phyloP scores from a whole-genome alignment of 2,113 vertebrate species.

The Guaruba guarouba region DNA sequence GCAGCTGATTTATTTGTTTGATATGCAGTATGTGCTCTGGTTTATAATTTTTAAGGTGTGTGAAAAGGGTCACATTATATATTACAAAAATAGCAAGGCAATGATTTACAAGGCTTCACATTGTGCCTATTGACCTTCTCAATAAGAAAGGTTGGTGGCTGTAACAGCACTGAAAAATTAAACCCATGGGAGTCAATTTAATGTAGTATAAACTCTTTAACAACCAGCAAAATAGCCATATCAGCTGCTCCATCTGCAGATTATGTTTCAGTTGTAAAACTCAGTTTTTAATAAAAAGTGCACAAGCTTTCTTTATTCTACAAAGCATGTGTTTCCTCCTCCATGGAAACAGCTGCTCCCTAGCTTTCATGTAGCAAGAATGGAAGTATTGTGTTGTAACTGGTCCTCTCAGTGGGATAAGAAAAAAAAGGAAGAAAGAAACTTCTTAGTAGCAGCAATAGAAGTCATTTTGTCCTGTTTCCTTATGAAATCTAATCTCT shows the following conservation, averaged over 20 bases:
- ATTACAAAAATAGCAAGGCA: slow-evolving; percentile 69
- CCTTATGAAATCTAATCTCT: slow-evolving; percentile 51
- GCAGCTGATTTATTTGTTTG: slow-evolving; percentile 77
- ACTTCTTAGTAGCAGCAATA: not conserved
- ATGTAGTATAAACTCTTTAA: slow-evolving; percentile 78
- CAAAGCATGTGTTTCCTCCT: slow-evolving; percentile 45
- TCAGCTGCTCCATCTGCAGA: slow-evolving; percentile 67
- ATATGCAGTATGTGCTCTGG: slow-evolving; percentile 66
- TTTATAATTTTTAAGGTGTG: slow-evolving; percentile 78
- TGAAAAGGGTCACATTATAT: slow-evolving; percentile 71
- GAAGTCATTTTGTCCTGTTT: not conserved
- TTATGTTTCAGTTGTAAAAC: slow-evolving; percentile 65
- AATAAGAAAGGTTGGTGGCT: slow-evolving; percentile 74
- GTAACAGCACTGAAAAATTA: slow-evolving; percentile 72
- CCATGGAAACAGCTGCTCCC: slow-evolving; percentile 33
- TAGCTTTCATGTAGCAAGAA: slow-evolving; percentile 11
- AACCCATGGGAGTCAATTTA: slow-evolving; percentile 76
- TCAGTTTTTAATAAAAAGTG: slow-evolving; percentile 63
- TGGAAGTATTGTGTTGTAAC: not conserved
- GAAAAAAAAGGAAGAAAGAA: not conserved
- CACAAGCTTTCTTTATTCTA: slow-evolving; percentile 58
- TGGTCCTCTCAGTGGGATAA: not conserved
- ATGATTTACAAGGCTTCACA: slow-evolving; percentile 79
- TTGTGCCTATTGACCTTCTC: slow-evolving; percentile 79
- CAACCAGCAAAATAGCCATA: slow-evolving; percentile 67